Evolutionary conservation across 2,113 vertebrate genomes (phyloP).

Genomic region (Xiphophorus hellerii): DNA sequence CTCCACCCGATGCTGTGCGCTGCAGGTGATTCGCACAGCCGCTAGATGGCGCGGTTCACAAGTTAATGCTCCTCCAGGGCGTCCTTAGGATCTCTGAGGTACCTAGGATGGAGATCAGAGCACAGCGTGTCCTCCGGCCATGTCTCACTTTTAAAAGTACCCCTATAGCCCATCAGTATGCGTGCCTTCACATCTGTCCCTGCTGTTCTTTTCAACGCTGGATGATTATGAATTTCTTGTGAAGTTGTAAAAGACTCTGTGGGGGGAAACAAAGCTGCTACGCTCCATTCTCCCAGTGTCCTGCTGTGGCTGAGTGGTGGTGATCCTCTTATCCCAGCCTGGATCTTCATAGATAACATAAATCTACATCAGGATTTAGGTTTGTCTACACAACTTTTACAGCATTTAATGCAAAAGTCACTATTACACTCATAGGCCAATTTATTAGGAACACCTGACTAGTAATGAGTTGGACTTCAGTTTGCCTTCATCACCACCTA

Average conservation of each 20-base stretch:
- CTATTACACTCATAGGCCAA: not conserved
- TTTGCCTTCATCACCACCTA: not conserved
- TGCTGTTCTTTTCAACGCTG: not conserved
- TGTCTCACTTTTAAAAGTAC: conserved; percentile 33
- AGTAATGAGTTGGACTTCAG: not conserved
- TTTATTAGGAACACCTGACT: not conserved
- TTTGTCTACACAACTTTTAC: conserved; percentile 17
- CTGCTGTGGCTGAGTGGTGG: conserved; percentile 27
- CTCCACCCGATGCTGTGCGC: conserved; percentile 15
- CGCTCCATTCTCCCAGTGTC: conserved; percentile 24
- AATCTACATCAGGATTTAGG: conserved; percentile 30
- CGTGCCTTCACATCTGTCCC: conserved; percentile 8
- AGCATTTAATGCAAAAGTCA: not conserved
- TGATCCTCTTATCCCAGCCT: conserved; percentile 40
- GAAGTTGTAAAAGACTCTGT: conserved; percentile 30
- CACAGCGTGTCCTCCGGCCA: conserved; percentile 6
- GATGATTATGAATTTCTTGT: conserved; percentile 27
- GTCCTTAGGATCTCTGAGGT: not conserved
- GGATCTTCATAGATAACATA: conserved; percentile 19
- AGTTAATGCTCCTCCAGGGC: not conserved
- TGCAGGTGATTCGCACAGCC: not conserved
- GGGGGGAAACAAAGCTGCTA: conserved; percentile 30
- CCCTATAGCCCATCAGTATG: conserved; percentile 12
- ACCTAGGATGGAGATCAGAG: conserved; percentile 4
- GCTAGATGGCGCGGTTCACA: conserved; percentile 39